phyloP scores from a whole-genome alignment of 2,113 vertebrate genomes.

The Engraulis encrasicolus region DNA sequence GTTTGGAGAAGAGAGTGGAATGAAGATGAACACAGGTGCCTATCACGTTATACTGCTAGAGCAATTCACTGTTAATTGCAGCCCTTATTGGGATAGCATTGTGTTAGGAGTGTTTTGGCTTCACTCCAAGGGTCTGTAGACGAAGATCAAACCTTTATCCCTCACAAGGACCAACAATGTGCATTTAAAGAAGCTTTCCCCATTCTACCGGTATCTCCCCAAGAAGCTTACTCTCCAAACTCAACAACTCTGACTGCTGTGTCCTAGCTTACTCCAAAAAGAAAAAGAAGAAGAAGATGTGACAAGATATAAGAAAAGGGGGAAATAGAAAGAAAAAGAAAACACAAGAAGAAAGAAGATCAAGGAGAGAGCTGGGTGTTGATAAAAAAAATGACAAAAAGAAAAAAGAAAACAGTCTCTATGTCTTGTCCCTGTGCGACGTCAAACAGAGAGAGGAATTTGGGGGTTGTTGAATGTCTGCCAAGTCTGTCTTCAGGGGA shows the following conservation, averaged over 20 bases:
- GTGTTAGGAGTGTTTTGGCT: conserved; percentile 13
- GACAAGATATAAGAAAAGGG: conserved; percentile 43
- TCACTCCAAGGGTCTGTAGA: conserved; percentile 35
- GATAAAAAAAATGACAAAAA: too few species aligned
- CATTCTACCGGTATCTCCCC: conserved; percentile 54
- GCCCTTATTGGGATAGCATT: conserved; percentile 41
- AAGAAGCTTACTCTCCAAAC: conserved; percentile 48
- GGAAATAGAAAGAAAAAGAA: conserved; percentile 28
- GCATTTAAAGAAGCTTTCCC: conserved; percentile 61
- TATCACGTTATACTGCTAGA: background rate
- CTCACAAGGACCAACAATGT: conserved; percentile 63
- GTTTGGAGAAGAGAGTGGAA: background rate
- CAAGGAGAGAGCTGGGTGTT: conserved; percentile 22
- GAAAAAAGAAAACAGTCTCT: conserved; percentile 56
- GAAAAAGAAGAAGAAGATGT: conserved; percentile 36
- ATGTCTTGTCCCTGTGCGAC: conserved; percentile 51
- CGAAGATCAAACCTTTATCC: conserved; percentile 57
- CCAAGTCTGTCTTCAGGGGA: conserved; percentile 44
- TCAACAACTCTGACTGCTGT: conserved; percentile 48
- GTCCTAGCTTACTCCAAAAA: conserved; percentile 48
- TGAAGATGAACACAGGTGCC: too few species aligned
- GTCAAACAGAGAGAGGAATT: conserved; percentile 50
- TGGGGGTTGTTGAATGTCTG: conserved; percentile 51
- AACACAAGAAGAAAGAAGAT: conserved; percentile 44
- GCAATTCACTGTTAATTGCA: background rate